A percentile compares a stretch with the other conserved stretches of the same genome.
Evolutionary conservation across 2,888 invertebrate species (phyloP).

Genomic region (Acanthosepion lycidas): DNA sequence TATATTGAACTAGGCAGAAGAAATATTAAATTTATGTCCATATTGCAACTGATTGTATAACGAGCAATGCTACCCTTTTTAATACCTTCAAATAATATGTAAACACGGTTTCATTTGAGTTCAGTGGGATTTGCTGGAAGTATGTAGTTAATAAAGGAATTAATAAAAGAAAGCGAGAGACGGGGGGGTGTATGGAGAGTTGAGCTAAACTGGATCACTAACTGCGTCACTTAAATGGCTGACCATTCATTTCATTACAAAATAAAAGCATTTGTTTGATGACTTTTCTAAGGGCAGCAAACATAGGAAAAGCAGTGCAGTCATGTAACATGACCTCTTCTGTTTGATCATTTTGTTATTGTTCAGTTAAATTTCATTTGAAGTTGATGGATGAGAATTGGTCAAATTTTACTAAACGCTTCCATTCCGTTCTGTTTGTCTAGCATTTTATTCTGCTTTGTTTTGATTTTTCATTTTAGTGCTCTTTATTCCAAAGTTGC

Average conservation of each 20-base stretch:
- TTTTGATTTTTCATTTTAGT: background rate
- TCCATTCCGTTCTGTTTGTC: background rate
- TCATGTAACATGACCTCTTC: background rate
- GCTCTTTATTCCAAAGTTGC: background rate
- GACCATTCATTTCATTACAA: background rate
- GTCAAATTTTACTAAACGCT: background rate
- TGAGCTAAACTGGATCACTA: too few relatives aligned
- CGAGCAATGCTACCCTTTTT: too few relatives aligned
- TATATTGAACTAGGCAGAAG: too few relatives aligned
- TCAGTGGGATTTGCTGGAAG: too few relatives aligned
- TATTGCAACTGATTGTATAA: too few relatives aligned
- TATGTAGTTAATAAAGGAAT: too few relatives aligned
- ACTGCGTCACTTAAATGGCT: background rate
- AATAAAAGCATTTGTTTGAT: background rate
- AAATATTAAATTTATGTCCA: too few relatives aligned
- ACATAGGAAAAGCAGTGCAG: too few relatives aligned
- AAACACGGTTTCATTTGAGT: too few relatives aligned
- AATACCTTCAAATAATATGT: too few relatives aligned
- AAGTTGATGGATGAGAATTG: background rate
- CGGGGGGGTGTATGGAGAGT: too few relatives aligned
- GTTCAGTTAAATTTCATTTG: background rate
- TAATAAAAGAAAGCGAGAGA: too few relatives aligned
- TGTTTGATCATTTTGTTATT: constrained; percentile 14
- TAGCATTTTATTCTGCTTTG: background rate
- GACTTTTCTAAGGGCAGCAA: background rate